Percentiles rank a stretch among this genome's conserved stretches.
Evolutionary conservation across 1,140 invertebrate genomes (phyloP).

Genomic region (Drosophila kurseongensis): DNA sequence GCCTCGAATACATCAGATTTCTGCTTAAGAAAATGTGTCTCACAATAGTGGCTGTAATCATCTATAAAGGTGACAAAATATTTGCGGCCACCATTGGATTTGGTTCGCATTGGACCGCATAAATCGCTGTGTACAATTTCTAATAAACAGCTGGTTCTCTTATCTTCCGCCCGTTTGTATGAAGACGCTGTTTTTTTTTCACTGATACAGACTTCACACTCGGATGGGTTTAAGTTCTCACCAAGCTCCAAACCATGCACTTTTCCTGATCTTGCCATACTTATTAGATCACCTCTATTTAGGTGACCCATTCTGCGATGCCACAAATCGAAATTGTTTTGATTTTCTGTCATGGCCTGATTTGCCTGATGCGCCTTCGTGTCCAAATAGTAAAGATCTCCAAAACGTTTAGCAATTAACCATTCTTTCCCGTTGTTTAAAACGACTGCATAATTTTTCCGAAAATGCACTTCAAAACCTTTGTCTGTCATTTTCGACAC

Average conservation of each 20-base stretch:
- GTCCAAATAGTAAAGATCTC: no score
- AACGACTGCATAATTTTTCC: not conserved
- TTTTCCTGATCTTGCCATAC: no score
- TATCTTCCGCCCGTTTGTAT: not conserved
- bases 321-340: no score
- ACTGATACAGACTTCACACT: not conserved
- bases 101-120: not conserved
- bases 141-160: not conserved
- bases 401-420: no score
- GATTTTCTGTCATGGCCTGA: no score
- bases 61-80: conserved; percentile 6
- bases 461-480: not conserved
- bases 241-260: not conserved
- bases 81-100: not conserved
- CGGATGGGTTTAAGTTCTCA: not conserved
- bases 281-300: no score
- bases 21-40: not conserved
- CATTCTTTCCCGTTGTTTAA: no score
- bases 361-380: no score
- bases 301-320: not conserved
- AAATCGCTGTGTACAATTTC: no score
- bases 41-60: not conserved
- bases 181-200: not conserved
- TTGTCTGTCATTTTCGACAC: not conserved
- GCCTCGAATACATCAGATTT: not conserved